Evolutionary conservation across 2,797 vertebrate species (phyloP).

Genomic region (Huso huso): DNA sequence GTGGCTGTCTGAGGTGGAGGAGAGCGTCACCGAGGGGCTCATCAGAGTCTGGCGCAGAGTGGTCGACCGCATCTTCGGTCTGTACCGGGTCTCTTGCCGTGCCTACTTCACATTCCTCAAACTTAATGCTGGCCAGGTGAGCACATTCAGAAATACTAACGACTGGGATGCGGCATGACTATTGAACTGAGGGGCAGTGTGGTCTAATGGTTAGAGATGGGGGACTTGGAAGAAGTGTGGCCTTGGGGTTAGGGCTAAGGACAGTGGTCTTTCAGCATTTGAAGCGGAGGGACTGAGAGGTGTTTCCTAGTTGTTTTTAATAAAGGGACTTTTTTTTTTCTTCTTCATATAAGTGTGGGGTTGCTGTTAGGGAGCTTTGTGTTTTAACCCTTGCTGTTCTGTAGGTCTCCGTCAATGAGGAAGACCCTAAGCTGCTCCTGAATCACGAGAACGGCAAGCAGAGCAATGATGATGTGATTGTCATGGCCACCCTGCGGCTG

Average conservation of each 20-base stretch:
- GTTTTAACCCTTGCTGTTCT: background rate
- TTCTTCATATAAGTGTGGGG: background rate
- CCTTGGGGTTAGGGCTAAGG: background rate
- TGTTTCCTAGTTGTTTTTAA: background rate
- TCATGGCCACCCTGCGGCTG: slow-evolving; percentile 91
- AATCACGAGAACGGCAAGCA: slow-evolving; percentile 73
- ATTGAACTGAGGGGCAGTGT: background rate
- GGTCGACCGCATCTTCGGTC: slow-evolving; percentile 90
- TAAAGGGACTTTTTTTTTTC: background rate
- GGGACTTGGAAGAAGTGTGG: background rate
- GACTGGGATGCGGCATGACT: background rate
- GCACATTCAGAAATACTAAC: slow-evolving; percentile 10
- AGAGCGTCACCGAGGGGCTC: slow-evolving; percentile 79
- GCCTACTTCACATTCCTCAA: slow-evolving; percentile 97
- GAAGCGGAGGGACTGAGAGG: background rate
- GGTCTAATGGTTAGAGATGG: no score
- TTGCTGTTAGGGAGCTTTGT: background rate
- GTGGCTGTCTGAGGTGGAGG: slow-evolving; percentile 83
- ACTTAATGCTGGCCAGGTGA: slow-evolving; percentile 89
- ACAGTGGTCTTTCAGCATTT: background rate
- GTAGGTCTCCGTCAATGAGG: slow-evolving; percentile 80
- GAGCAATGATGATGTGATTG: slow-evolving; percentile 92
- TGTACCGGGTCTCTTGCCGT: slow-evolving; percentile 90
- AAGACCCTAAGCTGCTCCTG: slow-evolving; percentile 76
- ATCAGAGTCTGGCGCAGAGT: slow-evolving; percentile 90